Percentiles rank a stretch among this genome's conserved stretches.
Evolutionary conservation across 2,888 invertebrate species (phyloP).

Genomic region (Dendrolimus houi): DNA sequence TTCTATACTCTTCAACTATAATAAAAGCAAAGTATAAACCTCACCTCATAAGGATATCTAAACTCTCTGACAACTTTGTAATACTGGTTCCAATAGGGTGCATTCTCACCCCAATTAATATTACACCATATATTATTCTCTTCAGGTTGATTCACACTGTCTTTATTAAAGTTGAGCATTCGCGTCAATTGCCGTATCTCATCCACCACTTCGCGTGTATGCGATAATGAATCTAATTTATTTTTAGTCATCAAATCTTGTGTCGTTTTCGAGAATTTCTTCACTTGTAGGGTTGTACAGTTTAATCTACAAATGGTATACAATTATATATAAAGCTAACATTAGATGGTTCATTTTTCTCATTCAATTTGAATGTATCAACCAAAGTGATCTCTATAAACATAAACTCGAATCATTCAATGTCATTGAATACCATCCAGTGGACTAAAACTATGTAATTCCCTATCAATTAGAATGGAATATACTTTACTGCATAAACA

Average conservation of each 20-base stretch:
- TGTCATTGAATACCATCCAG: no score
- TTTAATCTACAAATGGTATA: conserved; percentile 42
- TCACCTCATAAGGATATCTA: conserved; percentile 59
- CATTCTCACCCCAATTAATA: conserved; percentile 64
- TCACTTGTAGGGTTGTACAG: conserved; percentile 55
- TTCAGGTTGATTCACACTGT: conserved; percentile 11
- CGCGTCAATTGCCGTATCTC: conserved; percentile 51
- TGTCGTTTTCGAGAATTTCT: conserved; percentile 55
- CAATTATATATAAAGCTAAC: no score
- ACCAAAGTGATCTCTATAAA: no score
- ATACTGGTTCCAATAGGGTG: conserved; percentile 69
- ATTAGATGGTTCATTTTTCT: no score
- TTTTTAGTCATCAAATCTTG: conserved; percentile 53
- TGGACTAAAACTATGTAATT: no score
- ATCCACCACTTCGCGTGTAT: conserved; percentile 49
- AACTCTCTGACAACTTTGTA: conserved; percentile 54
- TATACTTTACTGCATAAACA: no score
- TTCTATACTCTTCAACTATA: no score
- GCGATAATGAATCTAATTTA: conserved; percentile 37
- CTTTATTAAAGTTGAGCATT: conserved; percentile 47
- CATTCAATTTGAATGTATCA: no score
- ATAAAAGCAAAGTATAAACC: conserved; percentile 1
- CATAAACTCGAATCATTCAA: no score
- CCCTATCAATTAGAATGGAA: no score
- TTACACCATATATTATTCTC: conserved; percentile 43